Conservation (phyloP, 2,113 vertebrate genomes). For the Ptychochromis oligacanthus region DNA sequence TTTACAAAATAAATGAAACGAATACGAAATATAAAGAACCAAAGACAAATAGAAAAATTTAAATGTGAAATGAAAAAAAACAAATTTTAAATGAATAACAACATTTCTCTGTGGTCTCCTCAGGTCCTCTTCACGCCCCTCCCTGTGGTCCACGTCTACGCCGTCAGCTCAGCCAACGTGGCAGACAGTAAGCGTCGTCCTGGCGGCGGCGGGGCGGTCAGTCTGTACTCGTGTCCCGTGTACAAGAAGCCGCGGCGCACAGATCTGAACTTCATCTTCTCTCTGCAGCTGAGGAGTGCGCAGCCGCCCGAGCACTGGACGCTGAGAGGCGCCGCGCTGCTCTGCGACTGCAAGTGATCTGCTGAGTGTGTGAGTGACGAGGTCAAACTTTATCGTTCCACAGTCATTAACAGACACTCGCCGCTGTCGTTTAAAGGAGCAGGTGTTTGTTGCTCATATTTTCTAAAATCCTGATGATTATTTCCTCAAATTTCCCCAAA, state of each 20-base stretch:
- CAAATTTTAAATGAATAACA: too few species aligned
- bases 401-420: background rate
- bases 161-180: constrained; percentile 71
- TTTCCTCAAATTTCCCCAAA: background rate
- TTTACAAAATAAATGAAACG: background rate
- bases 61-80: too few species aligned
- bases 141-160: constrained; percentile 86
- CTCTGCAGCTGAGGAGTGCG: constrained; percentile 75
- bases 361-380: background rate
- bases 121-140: constrained; percentile 86
- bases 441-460: background rate
- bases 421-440: background rate
- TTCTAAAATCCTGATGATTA: too few species aligned
- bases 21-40: too few species aligned
- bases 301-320: constrained; percentile 85
- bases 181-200: constrained; percentile 62
- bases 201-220: background rate
- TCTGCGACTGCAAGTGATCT: constrained; percentile 82
- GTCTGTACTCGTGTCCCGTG: constrained; percentile 83
- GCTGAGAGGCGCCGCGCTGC: constrained; percentile 83
- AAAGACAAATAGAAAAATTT: too few species aligned
- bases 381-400: background rate
- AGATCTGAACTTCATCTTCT: constrained; percentile 85
- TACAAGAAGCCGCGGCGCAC: constrained; percentile 86
- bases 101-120: background rate